Percentiles rank a stretch among this genome's conserved stretches.
phyloP scores from a whole-genome alignment of 2,113 vertebrate species.

The Scopus umbretta region DNA sequence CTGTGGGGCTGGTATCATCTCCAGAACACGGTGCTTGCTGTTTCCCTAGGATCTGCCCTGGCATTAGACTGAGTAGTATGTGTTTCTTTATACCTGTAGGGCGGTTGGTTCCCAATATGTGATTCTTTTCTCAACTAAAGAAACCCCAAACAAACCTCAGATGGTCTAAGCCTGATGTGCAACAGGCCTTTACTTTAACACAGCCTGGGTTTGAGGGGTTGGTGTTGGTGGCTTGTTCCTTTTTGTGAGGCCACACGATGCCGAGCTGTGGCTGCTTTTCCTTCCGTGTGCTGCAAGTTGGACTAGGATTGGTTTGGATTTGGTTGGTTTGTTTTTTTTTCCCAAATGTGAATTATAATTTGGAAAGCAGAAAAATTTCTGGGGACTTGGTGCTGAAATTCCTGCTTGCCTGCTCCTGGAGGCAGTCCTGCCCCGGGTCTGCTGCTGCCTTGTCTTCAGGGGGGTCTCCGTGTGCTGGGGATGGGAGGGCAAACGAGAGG shows the following conservation, averaged over 20 bases:
- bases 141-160: rapidly evolving
- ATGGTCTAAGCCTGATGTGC: background rate
- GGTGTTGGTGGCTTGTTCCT: background rate
- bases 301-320: background rate
- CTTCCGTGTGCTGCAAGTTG: rapidly evolving
- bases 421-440: background rate
- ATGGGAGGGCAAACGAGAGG: background rate
- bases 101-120: rapidly evolving
- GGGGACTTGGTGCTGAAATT: background rate
- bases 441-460: background rate
- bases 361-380: background rate
- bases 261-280: background rate
- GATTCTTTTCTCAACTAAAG: background rate
- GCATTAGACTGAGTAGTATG: rapidly evolving
- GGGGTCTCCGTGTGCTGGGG: background rate
- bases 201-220: background rate
- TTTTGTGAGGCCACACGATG: rapidly evolving
- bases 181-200: rapidly evolving
- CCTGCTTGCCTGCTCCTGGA: background rate
- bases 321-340: background rate
- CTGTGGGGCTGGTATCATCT: background rate
- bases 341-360: background rate
- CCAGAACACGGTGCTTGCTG: rapidly evolving
- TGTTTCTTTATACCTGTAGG: background rate
- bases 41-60: background rate